Evolutionary conservation across 2,888 invertebrate genomes (phyloP).

Genomic region (Parapristionchus giblindavisi): DNA sequence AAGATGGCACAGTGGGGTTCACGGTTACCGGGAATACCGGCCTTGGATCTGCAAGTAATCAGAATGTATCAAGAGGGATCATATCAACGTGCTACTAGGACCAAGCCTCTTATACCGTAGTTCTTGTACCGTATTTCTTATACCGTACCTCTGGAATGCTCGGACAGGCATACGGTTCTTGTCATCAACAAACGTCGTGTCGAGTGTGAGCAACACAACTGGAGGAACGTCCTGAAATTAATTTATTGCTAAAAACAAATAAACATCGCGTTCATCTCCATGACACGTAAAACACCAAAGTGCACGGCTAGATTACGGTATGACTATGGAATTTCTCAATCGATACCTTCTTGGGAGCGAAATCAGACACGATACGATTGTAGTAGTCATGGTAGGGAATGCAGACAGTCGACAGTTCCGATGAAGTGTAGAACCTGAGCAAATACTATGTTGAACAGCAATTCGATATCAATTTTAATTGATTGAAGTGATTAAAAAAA

Average conservation of each 20-base stretch:
- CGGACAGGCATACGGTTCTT: constrained; percentile 90
- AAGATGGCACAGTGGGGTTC: constrained; percentile 87
- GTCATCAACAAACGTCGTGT: constrained; percentile 78
- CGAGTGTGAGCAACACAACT: constrained; percentile 88
- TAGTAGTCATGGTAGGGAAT: constrained; percentile 68
- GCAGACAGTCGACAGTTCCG: constrained; percentile 85
- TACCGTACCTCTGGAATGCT: constrained; percentile 81
- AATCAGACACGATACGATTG: constrained; percentile 58
- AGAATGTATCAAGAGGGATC: neutral
- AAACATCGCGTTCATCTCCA: neutral
- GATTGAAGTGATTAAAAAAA: neutral
- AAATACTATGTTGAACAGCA: neutral
- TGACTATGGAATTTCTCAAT: neutral
- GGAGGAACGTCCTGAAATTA: constrained; percentile 61
- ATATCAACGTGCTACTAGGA: neutral
- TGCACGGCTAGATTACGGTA: neutral
- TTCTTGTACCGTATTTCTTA: neutral
- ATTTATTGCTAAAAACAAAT: neutral
- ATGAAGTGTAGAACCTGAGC: constrained; percentile 84
- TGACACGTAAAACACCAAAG: neutral
- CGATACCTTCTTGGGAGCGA: constrained; percentile 42
- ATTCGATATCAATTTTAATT: no score
- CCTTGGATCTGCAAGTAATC: constrained; percentile 77
- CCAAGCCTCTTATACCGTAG: neutral
- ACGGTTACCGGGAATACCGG: constrained; percentile 91